Conservation (phyloP, 1,140 invertebrate species). For the Potamilus streckersoni region DNA sequence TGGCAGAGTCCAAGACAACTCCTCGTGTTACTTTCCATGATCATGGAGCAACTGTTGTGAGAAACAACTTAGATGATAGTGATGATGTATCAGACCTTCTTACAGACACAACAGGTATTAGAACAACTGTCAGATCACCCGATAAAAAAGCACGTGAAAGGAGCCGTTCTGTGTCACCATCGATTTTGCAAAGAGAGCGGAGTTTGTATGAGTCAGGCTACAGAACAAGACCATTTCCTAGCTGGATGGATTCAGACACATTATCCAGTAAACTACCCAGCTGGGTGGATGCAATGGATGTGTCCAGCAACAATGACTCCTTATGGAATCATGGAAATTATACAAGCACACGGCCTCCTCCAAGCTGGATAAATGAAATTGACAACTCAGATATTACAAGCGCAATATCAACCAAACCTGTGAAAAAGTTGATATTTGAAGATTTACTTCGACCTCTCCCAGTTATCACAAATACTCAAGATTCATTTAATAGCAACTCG, state of each 20-base stretch:
- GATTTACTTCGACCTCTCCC: slow-evolving; percentile 27
- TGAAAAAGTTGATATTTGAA: slow-evolving; percentile 21
- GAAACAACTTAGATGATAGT: neutral
- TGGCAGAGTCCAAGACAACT: neutral
- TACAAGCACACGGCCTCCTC: slow-evolving; percentile 19
- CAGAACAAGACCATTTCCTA: slow-evolving; percentile 22
- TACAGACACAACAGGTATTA: slow-evolving; percentile 14
- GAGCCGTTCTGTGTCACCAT: slow-evolving; percentile 31
- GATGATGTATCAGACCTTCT: slow-evolving; percentile 26
- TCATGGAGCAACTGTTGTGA: neutral
- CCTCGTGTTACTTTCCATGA: slow-evolving; percentile 24
- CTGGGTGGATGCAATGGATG: slow-evolving; percentile 31
- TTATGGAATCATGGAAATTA: slow-evolving; percentile 30
- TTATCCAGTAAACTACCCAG: slow-evolving; percentile 24
- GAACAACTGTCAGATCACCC: slow-evolving; percentile 13
- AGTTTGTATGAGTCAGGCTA: slow-evolving; percentile 30
- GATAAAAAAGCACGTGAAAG: slow-evolving; percentile 19
- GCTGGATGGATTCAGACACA: slow-evolving; percentile 23
- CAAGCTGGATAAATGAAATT: slow-evolving; percentile 31
- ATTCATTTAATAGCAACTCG: slow-evolving; percentile 24
- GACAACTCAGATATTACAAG: slow-evolving; percentile 32
- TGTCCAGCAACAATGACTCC: slow-evolving; percentile 18
- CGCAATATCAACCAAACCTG: slow-evolving; percentile 18
- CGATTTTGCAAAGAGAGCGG: slow-evolving; percentile 26
- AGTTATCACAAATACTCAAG: slow-evolving; percentile 28